Base-by-base conservation (phyloP, 2,113 vertebrate species). In the Eubucco bourcierii region DNA sequence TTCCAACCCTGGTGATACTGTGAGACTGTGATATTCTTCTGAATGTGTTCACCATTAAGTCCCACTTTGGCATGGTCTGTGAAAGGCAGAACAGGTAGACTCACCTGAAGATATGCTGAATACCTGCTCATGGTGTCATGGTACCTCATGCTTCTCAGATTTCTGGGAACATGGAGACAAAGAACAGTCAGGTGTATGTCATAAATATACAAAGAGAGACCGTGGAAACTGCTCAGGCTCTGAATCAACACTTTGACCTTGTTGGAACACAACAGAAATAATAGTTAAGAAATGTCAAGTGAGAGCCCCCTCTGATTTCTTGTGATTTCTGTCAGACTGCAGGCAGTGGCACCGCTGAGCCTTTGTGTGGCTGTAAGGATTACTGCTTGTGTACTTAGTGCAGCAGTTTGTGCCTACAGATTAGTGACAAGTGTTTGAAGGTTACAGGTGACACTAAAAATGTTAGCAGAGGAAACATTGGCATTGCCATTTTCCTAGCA, bases 271-370 rank as follows among this genome's bases (percentile, higher is more conserved):
- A 74, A 53, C 0, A 28, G 72, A 80, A 95, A 71, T 71, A 94
- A 91, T 52, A 41, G 59, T 44, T 64, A 20, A 41, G 82, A 90
- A 95, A 95, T 64, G 82, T 83, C 95, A 85, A 1, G 28, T 34
- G 76, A 47, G 73, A 83, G 23, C 53, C 77, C 76, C 53, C 61
- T 71, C 9, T 0, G 65, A 80, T 47, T 47, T 6, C 37, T 20
- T 68, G 53, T 4, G 15, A 24, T 91, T 90, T 80, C 84, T 85
- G 90, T 56, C 85, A n/a, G 25, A 39, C 68, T 47, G 60, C 95
- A 74, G 94, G 91, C 91, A 85, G 91, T 10, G 82, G 87, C 91
- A 91, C 91, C 89, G 92, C 95, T 80, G 95, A 88, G 93, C 92
- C 82, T 94, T 89, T 90, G 82, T 91, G 4, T 0, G 15, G 3